These are phyloP conservation scores for Phocoena sinus DNA, from an alignment of 2,113 vertebrate species.

Conservation along the genomic window DNA sequence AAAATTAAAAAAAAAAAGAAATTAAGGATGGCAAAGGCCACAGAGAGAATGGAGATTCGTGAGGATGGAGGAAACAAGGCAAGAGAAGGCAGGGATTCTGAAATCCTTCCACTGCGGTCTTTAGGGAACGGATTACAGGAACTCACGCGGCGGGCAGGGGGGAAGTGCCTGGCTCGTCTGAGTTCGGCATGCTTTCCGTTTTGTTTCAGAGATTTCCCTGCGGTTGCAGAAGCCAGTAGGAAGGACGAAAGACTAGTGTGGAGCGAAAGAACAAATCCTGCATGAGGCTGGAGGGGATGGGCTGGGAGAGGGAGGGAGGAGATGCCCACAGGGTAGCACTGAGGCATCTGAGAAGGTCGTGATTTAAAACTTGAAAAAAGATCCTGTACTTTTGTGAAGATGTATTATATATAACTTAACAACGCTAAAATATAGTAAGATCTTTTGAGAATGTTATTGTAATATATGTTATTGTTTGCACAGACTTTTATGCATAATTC, in stretches of 20 bases:
- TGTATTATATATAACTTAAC: constrained; percentile 67
- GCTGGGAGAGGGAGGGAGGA: neutral
- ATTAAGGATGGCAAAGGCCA: no score
- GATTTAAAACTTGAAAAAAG: constrained; percentile 72
- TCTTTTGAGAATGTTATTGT: constrained; percentile 73
- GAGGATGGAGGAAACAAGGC: rapidly evolving
- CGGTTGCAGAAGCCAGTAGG: neutral
- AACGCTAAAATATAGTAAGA: constrained; percentile 61
- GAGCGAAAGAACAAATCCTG: no score
- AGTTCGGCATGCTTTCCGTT: no score
- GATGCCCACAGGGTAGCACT: rapidly evolving
- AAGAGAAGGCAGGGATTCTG: neutral
- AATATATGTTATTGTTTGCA: constrained; percentile 70
- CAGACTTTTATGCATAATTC: constrained; percentile 64
- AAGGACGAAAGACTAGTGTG: neutral
- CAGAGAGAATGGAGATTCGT: no score
- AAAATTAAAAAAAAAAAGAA: no score
- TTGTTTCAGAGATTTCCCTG: neutral
- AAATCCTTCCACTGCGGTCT: neutral
- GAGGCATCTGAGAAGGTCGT: neutral
- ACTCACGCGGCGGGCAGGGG: neutral
- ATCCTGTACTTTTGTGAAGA: constrained; percentile 77
- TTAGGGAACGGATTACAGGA: neutral
- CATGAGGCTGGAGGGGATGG: rapidly evolving
- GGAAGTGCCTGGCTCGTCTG: neutral